phyloP scores from a whole-genome alignment of 2,888 invertebrate genomes.

The Opisthograptis luteolata region DNA sequence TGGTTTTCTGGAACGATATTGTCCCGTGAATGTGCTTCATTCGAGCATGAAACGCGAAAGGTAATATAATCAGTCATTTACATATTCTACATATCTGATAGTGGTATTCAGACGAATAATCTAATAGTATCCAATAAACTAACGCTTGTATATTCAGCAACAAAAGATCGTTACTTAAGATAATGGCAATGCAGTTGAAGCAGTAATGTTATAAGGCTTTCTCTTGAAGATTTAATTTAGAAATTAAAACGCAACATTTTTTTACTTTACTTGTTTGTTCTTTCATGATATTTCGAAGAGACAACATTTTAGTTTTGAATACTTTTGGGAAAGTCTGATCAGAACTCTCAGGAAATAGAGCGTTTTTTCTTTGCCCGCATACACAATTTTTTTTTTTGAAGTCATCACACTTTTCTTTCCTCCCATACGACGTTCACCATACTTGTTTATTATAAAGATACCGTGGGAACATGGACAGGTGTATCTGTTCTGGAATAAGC shows the following conservation, averaged over 20 bases:
- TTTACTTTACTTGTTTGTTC: background rate
- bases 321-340: too few relatives aligned
- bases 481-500: constrained; percentile 45
- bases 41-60: constrained; percentile 26
- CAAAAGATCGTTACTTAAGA: constrained; percentile 12
- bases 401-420: constrained; percentile 13
- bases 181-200: constrained; percentile 9
- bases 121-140: constrained; percentile 25
- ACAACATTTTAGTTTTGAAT: too few relatives aligned
- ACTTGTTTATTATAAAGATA: constrained; percentile 26
- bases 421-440: constrained; percentile 31
- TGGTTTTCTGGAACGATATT: constrained; percentile 17
- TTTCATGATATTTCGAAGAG: too few relatives aligned
- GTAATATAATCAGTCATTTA: constrained; percentile 29
- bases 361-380: too few relatives aligned
- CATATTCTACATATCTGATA: constrained; percentile 26
- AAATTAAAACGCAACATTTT: background rate
- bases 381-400: too few relatives aligned
- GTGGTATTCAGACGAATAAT: constrained; percentile 15
- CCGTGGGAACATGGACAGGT: constrained; percentile 74
- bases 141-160: constrained; percentile 21
- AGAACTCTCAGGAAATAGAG: too few relatives aligned
- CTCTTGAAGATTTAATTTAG: background rate
- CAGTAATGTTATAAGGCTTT: background rate
- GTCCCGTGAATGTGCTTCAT: constrained; percentile 26